A percentile compares a stretch with the other conserved stretches of the same genome.
These are phyloP conservation scores for Sylvietta virens DNA, from an alignment of 2,113 vertebrate species.

Conservation along the genomic window DNA sequence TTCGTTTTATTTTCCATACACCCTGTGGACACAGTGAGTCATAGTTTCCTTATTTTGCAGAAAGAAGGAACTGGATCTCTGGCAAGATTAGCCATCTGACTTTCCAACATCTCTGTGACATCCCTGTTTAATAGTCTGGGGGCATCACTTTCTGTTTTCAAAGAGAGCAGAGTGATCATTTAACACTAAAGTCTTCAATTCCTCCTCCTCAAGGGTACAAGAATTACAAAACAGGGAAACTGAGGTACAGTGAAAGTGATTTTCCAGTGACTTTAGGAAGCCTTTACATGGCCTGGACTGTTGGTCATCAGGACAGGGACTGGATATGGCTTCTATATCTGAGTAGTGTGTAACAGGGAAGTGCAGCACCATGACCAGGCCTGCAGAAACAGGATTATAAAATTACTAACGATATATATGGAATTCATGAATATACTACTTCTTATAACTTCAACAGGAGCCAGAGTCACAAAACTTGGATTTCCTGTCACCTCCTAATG, in stretches of 20 bases:
- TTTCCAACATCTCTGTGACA: neutral
- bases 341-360: neutral
- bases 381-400: neutral
- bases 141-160: neutral
- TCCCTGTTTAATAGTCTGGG: neutral
- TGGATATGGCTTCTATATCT: neutral
- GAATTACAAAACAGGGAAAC: neutral
- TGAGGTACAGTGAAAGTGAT: neutral
- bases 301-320: neutral
- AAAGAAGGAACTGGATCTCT: neutral
- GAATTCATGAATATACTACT: neutral
- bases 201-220: neutral
- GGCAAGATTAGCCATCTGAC: neutral
- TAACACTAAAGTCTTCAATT: neutral
- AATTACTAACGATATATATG: neutral
- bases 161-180: neutral
- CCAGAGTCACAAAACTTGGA: neutral
- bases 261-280: neutral
- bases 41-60: constrained; percentile 10
- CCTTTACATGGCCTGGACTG: neutral
- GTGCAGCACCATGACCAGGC: neutral
- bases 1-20: neutral
- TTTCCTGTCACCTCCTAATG: neutral
- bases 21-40: neutral
- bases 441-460: neutral